These are phyloP conservation scores for Conops quadrifasciatus DNA, from an alignment of 2,888 invertebrate genomes.

Conservation along the genomic window DNA sequence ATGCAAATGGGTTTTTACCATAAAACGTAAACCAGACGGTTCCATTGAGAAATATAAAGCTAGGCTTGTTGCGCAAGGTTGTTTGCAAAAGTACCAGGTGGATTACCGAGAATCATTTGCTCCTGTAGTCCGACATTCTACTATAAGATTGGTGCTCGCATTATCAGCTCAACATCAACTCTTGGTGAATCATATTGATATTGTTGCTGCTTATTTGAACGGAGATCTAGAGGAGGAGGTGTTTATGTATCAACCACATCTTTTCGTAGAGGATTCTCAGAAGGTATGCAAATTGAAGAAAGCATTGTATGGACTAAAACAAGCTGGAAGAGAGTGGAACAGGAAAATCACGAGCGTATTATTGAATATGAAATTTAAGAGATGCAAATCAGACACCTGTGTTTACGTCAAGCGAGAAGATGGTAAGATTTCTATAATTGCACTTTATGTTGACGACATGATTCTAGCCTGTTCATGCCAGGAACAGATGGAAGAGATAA, in stretches of 20 bases:
- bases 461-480: not conserved
- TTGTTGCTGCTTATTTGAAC: not conserved
- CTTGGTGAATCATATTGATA: not conserved
- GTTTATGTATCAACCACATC: not conserved
- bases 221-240: not conserved
- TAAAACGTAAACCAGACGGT: slow-evolving; percentile 37
- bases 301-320: not conserved
- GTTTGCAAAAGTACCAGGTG: not conserved
- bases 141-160: slow-evolving; percentile 1
- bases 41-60: slow-evolving; percentile 21
- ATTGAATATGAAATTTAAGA: not conserved
- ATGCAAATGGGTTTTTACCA: slow-evolving; percentile 19
- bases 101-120: slow-evolving; percentile 7
- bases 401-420: not conserved
- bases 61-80: not conserved
- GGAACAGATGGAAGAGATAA: not conserved
- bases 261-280: not conserved
- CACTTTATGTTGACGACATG: not conserved
- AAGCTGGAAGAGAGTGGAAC: not conserved
- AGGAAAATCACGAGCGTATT: not conserved
- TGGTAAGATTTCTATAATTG: not conserved
- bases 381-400: slow-evolving; percentile 1
- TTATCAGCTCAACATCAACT: not conserved
- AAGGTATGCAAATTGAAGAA: too few species aligned
- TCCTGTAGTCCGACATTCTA: not conserved